Evolutionary conservation across 2,797 vertebrate genomes (phyloP), one percentile per base, ranked within the genome.

Genomic region (Melanotaenia pygmaea): DNA sequence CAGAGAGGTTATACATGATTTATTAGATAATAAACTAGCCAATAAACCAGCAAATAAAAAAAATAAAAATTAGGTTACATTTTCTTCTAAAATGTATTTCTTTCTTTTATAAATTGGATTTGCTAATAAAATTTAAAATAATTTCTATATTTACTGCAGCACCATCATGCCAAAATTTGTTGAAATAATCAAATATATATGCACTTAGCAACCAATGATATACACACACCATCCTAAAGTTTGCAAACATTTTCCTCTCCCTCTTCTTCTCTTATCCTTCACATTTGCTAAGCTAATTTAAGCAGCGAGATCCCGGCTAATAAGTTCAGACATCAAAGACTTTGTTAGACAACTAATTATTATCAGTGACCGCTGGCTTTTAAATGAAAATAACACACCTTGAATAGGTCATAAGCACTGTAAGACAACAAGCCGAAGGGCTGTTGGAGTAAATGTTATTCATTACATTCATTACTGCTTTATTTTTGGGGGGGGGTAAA

Each of bases 341-440:
- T 72, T 61, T 40, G 64, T 56, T n/a, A 58, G 63, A 74, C 58
- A 73, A 77, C 76, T 70, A 81, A 80, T 84, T 80, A 76, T 76
- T 56, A 74, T 70, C 60, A 56, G 67, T 75, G 72, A 71, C 77
- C 77, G 74, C 51, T 84, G 74, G 77, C 84, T 84, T 83, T 70
- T 77, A 76, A 74, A 69, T 86, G 77, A 88, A 80, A 70, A 76
- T 91, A 91, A 92, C 77, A 76, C 80, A 85, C 89, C 88, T 90
- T 67, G 91, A 91, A 87, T 90, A 93, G 91, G 91, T 93, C 91
- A 91, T 72, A 81, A 70, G 54, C 67, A 53, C 53, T 70, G 71
- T 67, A 40, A 63, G 56, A 73, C 59, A 64, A 71, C 65, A 71
- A 37, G 34, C 70, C 51, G 68, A 71, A 67, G 43, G 38, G 54